Base-by-base conservation (phyloP, 2,113 vertebrate genomes). In the Acrocephalus kingi region DNA sequence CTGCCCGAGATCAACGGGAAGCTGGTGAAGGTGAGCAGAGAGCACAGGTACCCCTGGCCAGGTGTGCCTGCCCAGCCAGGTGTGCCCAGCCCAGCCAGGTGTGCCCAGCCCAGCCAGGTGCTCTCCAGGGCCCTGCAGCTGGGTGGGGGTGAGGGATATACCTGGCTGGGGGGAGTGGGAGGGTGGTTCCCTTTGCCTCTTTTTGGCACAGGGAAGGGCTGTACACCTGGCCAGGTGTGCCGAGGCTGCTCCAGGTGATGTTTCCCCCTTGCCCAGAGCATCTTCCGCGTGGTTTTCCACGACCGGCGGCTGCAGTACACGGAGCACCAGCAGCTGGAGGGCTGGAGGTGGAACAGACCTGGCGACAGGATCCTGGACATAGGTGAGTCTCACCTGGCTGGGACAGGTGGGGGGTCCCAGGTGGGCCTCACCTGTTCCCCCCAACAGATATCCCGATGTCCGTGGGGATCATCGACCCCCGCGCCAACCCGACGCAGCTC, bases 331-430 rank as follows among this genome's bases (percentile, higher is more conserved):
- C 99, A 99, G 97, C 98, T 99, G 92, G 99, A 99, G 92, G 99
- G 99, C 92, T 99, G 99, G 99, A 97, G 99, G 79, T 99, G 99
- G 99, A 99, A 99, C 98, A 84, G 99, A 37, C 99, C 99, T 0
- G 99, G 99, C 6, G 99, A 99, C 95, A 98, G 99, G 90, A 99
- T 99, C 91, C 98, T 99, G 9, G 99, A 99, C 90, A 98, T 99
- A 54, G 99, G 99, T 99, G 96, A 98, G 98, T 95, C 22, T n/a
- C 56, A 88, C 5, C 4, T n/a, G 90, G 52, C 61, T 2, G 20
- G 39, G 68, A 33, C 58, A 14, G 30, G 11, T 21, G 66, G 43
- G 24, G 21, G 13, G 5, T 23, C 10, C 39, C 74, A 24, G 64
- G 55, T 46, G 56, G 5, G 66, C 28, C 84, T 87, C 66, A 87